Base-by-base conservation (phyloP, 2,888 invertebrate species). In the Aphelenchoides bicaudatus region DNA sequence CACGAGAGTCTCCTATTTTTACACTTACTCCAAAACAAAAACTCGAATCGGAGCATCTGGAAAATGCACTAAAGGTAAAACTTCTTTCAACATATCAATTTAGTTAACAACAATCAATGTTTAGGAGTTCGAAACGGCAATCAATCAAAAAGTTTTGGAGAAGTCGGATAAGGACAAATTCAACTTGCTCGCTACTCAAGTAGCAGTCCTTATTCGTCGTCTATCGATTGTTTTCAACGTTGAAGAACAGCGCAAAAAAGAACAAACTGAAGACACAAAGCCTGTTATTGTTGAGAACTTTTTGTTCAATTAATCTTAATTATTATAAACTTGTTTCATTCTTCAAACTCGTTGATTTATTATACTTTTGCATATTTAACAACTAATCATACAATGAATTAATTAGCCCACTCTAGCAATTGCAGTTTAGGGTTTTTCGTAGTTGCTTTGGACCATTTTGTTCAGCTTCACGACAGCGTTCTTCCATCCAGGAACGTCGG, bases 401-500 rank as follows among this genome's bases (percentile, higher is more conserved):
- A n/a, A n/a, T n/a, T n/a, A n/a, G n/a, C n/a, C n/a, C n/a, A n/a
- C n/a, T n/a, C n/a, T n/a, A n/a, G n/a, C n/a, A n/a, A n/a, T n/a
- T n/a, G n/a, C n/a, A n/a, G n/a, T n/a, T n/a, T n/a, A n/a, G n/a
- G n/a, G n/a, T n/a, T n/a, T n/a, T n/a, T n/a, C n/a, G n/a, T n/a
- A n/a, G n/a, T n/a, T n/a, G 23, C 43, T 19, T n/a, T 43, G 16
- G 43, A 43, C 25, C 43, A 43, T 43, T 21, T n/a, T 6, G 25
- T 43, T 43, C 10, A 43, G n/a, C 43, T 25, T 21, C 8, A 43
- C 43, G 23, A 43, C 25, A 6, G 43, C 16, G 21, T 43, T 19
- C 43, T 43, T 43, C 43, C 43, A 43, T 10, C 16, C 43, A 25
- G 43, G 21, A 25, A 25, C 16, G 23, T 43, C 43, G 21, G 10